phyloP scores from a whole-genome alignment of 2,797 vertebrate genomes.

The Melanotaenia pygmaea region DNA sequence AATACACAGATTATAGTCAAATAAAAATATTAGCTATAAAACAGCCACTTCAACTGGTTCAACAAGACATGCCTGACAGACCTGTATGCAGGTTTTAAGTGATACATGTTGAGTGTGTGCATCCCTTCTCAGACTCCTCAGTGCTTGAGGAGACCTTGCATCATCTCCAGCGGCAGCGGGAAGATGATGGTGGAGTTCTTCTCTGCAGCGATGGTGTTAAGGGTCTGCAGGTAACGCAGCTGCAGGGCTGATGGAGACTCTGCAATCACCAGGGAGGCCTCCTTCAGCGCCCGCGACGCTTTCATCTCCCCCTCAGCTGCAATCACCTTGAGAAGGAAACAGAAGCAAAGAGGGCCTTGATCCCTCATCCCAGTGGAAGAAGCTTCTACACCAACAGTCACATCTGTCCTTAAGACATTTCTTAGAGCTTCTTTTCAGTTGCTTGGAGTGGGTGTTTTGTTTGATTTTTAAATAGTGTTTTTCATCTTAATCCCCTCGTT shows the following conservation, averaged over 20 bases:
- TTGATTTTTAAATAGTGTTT: constrained; percentile 9
- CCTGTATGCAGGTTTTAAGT: neutral
- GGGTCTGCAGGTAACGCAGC: constrained; percentile 95
- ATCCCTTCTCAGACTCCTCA: constrained; percentile 32
- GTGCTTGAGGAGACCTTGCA: constrained; percentile 82
- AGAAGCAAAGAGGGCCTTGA: neutral
- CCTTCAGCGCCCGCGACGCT: constrained; percentile 92
- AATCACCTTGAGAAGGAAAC: constrained; percentile 87
- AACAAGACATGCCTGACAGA: neutral
- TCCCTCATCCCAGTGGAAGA: constrained; percentile 9
- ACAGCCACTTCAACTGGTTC: neutral
- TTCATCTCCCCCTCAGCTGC: constrained; percentile 98
- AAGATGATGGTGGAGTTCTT: constrained; percentile 98
- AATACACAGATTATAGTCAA: neutral
- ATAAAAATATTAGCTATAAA: neutral
- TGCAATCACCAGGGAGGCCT: constrained; percentile 92
- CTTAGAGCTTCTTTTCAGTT: constrained; percentile 1
- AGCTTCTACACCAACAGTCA: neutral
- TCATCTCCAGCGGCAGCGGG: constrained; percentile 92
- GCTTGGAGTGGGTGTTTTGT: neutral
- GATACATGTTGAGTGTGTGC: constrained; percentile 4
- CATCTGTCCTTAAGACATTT: constrained; percentile 1
- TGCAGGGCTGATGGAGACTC: constrained; percentile 94
- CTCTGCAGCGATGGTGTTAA: constrained; percentile 95
- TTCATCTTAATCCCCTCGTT: constrained; percentile 1